Evolutionary conservation across 2,888 invertebrate species (phyloP).

Genomic region (Dysmachus trigonus): DNA sequence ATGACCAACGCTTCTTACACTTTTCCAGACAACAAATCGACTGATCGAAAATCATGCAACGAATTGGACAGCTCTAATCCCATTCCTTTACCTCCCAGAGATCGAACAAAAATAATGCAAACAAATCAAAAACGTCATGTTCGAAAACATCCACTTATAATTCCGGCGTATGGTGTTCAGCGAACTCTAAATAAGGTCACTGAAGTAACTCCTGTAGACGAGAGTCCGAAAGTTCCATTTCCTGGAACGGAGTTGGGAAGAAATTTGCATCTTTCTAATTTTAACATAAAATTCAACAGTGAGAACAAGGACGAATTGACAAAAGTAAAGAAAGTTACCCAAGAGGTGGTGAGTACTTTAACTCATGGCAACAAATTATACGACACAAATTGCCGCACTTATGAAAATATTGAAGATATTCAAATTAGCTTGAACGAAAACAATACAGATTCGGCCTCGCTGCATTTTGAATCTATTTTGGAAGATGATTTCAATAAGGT

Average conservation of each 20-base stretch:
- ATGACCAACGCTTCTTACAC: conserved; percentile 60
- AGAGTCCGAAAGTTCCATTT: conserved; percentile 52
- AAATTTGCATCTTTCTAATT: conserved; percentile 42
- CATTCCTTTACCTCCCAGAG: conserved; percentile 82
- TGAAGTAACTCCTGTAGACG: conserved; percentile 62
- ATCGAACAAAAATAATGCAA: conserved; percentile 72
- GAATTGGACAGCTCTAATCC: conserved; percentile 66
- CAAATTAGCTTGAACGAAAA: conserved; percentile 23
- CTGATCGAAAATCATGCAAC: neutral
- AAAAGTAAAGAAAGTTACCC: conserved; percentile 46
- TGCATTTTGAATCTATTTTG: conserved; percentile 63
- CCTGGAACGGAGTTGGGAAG: conserved; percentile 45
- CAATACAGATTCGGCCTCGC: conserved; percentile 60
- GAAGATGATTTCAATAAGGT: conserved; percentile 61
- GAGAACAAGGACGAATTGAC: conserved; percentile 24
- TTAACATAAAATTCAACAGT: conserved; percentile 43
- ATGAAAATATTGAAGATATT: conserved; percentile 57
- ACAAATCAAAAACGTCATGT: conserved; percentile 76
- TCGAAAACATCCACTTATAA: conserved; percentile 82
- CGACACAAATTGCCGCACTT: conserved; percentile 49
- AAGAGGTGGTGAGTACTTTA: conserved; percentile 13
- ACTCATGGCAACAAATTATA: neutral
- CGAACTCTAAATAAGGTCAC: conserved; percentile 71
- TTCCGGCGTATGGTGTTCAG: conserved; percentile 73
- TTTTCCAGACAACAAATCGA: conserved; percentile 56